These are phyloP conservation scores for Neopelma chrysocephalum DNA, from an alignment of 2,797 vertebrate species.

Conservation along the genomic window DNA sequence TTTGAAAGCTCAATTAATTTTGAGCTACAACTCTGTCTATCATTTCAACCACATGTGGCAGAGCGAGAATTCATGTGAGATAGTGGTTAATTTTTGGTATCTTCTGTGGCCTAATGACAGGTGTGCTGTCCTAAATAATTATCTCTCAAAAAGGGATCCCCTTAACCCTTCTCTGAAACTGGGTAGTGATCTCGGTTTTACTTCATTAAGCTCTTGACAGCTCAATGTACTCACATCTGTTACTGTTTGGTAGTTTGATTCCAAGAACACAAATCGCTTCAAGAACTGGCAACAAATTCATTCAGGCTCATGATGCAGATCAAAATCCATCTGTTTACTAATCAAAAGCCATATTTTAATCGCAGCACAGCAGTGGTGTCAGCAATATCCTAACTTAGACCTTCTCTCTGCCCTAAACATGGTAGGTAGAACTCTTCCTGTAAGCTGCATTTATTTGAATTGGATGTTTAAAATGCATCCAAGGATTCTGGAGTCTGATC, in stretches of 20 bases:
- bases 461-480: not conserved
- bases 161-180: constrained; percentile 55
- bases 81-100: constrained; percentile 52
- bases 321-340: constrained; percentile 76
- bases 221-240: constrained; percentile 83
- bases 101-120: constrained; percentile 63
- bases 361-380: not conserved
- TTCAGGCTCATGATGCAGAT: constrained; percentile 62
- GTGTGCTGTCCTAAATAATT: constrained; percentile 71
- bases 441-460: not conserved
- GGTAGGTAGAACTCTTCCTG: not conserved
- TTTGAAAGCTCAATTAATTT: constrained; percentile 53
- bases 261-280: constrained; percentile 70
- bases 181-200: constrained; percentile 71
- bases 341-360: constrained; percentile 71
- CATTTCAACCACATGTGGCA: constrained; percentile 58
- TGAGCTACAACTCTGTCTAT: constrained; percentile 25
- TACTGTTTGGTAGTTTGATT: constrained; percentile 71
- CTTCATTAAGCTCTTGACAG: constrained; percentile 83
- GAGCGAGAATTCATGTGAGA: constrained; percentile 26
- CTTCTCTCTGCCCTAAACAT: not conserved
- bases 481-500: not conserved
- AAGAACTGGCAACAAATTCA: constrained; percentile 68
- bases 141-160: constrained; percentile 65
- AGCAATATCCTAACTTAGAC: not conserved